Percentiles rank a stretch among this genome's conserved stretches.
These are phyloP conservation scores for Rhinogobio ventralis DNA, from an alignment of 2,797 vertebrate genomes.

Conservation along the genomic window DNA sequence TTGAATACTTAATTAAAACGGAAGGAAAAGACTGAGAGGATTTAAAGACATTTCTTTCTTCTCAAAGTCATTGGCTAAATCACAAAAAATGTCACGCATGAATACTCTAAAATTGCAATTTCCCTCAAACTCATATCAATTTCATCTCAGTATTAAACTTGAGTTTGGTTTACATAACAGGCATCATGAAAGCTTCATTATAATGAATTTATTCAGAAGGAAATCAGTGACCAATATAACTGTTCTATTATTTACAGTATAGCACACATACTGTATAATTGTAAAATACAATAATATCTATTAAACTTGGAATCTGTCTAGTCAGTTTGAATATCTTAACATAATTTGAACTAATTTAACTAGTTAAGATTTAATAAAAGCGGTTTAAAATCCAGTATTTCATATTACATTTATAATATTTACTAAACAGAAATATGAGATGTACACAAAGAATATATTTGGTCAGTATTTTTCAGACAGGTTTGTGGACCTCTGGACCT, in stretches of 20 bases:
- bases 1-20: background rate
- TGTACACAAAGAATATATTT: conserved; percentile 2
- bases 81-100: background rate
- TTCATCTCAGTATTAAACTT: background rate
- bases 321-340: background rate
- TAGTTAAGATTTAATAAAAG: background rate
- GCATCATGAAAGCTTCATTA: background rate
- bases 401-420: background rate
- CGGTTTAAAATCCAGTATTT: conserved; percentile 2
- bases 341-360: background rate
- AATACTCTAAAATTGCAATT: background rate
- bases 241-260: background rate
- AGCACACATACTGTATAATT: background rate
- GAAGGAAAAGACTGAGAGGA: background rate
- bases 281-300: background rate
- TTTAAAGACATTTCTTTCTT: background rate
- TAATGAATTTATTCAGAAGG: background rate
- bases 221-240: conserved; percentile 1
- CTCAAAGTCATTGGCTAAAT: background rate
- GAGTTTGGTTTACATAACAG: background rate
- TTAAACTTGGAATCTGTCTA: background rate
- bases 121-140: background rate
- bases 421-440: background rate
- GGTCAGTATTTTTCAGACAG: conserved; percentile 20
- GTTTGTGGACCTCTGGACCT: conserved; percentile 39